A percentile compares a stretch with the other conserved stretches of the same genome.
These are phyloP conservation scores for Nothura maculosa DNA, from an alignment of 2,797 vertebrate genomes.

Conservation along the genomic window DNA sequence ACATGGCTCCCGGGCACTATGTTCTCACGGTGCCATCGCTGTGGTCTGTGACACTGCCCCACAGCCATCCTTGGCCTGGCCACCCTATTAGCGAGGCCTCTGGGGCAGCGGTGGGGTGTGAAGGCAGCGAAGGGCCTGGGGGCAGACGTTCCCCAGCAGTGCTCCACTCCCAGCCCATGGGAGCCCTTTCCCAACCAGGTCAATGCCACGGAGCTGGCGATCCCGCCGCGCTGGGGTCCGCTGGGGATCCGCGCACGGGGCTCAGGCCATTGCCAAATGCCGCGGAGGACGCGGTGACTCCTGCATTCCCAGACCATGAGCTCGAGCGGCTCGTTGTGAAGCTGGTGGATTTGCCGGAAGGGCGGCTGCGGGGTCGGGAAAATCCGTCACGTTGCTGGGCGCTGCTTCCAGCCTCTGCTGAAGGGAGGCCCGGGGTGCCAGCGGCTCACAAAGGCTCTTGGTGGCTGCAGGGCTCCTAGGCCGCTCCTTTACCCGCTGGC, in stretches of 20 bases:
- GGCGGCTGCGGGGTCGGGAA: not conserved
- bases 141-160: not conserved
- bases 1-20: not conserved
- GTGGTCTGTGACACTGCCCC: accelerated
- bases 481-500: not conserved
- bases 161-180: too few relatives aligned
- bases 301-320: not conserved
- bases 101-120: accelerated
- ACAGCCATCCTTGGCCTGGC: accelerated
- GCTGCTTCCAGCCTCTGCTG: not conserved
- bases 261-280: not conserved
- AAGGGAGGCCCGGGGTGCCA: not conserved
- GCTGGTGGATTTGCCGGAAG: constrained; percentile 27
- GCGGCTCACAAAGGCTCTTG: accelerated
- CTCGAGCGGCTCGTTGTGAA: not conserved
- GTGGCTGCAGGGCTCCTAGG: not conserved
- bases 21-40: accelerated
- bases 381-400: not conserved
- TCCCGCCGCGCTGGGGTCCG: too few relatives aligned
- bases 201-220: too few relatives aligned
- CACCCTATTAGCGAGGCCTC: not conserved
- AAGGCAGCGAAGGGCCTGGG: not conserved
- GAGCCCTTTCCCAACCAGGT: too few relatives aligned
- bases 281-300: not conserved
- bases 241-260: too few relatives aligned